phyloP scores from a whole-genome alignment of 92 coral and sea anemone species.

The Umimayanthus kanabou region DNA sequence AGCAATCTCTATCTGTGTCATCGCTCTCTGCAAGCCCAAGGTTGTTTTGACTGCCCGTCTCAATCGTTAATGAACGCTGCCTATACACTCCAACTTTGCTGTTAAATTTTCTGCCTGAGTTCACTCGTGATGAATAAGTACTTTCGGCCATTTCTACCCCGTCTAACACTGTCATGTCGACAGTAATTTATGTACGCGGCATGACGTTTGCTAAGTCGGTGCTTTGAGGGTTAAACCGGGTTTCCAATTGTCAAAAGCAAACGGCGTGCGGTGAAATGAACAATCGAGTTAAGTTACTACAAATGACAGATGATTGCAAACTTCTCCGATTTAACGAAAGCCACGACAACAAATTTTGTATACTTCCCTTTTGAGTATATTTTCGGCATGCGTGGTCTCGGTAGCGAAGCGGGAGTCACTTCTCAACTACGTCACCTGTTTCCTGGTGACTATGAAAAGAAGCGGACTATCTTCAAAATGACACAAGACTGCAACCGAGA shows the following conservation, averaged over 20 bases:
- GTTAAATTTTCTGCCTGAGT: not conserved
- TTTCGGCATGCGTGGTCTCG: not conserved
- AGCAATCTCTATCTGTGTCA: not conserved
- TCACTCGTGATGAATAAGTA: not conserved
- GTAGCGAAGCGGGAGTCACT: not conserved
- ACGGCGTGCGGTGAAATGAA: not conserved
- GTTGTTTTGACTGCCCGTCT: not conserved
- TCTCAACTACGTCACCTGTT: not conserved
- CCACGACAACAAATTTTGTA: not conserved
- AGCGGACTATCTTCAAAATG: not conserved
- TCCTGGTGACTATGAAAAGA: not conserved
- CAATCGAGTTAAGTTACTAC: not conserved
- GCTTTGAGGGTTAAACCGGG: not conserved
- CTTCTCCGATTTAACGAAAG: not conserved
- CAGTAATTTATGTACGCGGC: conserved; percentile 3
- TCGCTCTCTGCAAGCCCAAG: not conserved
- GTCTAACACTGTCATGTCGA: not conserved
- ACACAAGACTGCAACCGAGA: not conserved
- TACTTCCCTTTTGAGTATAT: not conserved
- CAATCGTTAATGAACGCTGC: not conserved
- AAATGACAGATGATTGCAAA: not conserved
- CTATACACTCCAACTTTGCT: not conserved
- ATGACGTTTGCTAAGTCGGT: not conserved
- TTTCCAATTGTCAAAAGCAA: not conserved
- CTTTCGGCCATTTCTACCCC: not conserved